Evolutionary conservation across 1,140 invertebrate genomes (phyloP).

Genomic region (Procambarus clarkii): DNA sequence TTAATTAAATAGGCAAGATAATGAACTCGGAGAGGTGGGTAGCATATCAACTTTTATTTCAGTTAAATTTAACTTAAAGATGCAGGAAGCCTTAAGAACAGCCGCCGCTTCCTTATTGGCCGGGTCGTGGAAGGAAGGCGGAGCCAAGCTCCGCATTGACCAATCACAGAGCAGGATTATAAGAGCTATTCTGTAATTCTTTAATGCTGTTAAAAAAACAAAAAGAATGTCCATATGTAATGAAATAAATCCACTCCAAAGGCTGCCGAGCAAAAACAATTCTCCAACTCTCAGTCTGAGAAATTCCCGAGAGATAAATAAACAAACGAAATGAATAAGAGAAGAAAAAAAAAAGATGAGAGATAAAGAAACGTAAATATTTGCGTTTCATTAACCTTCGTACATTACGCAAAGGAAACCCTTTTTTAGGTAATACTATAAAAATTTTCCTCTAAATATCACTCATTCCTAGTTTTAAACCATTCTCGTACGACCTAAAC

Average conservation of each 20-base stretch:
- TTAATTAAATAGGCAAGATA: slow-evolving; percentile 47
- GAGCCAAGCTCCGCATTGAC: neutral
- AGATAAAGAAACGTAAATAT: neutral
- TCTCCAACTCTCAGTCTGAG: neutral
- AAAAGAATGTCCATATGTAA: too few species aligned
- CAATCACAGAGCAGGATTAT: neutral
- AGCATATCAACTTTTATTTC: slow-evolving; percentile 44
- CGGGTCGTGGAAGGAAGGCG: neutral
- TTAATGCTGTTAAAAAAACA: too few species aligned
- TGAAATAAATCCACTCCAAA: too few species aligned
- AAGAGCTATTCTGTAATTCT: too few species aligned
- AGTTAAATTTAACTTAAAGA: slow-evolving; percentile 26
- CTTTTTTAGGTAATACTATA: neutral
- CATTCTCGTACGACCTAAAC: neutral
- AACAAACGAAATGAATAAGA: neutral
- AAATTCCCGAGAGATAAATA: neutral
- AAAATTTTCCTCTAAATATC: neutral
- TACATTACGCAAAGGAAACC: neutral
- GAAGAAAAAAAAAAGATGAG: neutral
- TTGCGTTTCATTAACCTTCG: neutral
- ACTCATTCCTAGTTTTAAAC: neutral
- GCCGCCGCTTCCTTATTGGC: neutral
- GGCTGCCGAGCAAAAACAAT: neutral
- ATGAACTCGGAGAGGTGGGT: slow-evolving; percentile 29
- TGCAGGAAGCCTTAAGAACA: neutral